Evolutionary conservation across 2,888 invertebrate genomes (phyloP), one percentile per base, ranked within the genome.

Genomic region (Aphodius sticticus): DNA sequence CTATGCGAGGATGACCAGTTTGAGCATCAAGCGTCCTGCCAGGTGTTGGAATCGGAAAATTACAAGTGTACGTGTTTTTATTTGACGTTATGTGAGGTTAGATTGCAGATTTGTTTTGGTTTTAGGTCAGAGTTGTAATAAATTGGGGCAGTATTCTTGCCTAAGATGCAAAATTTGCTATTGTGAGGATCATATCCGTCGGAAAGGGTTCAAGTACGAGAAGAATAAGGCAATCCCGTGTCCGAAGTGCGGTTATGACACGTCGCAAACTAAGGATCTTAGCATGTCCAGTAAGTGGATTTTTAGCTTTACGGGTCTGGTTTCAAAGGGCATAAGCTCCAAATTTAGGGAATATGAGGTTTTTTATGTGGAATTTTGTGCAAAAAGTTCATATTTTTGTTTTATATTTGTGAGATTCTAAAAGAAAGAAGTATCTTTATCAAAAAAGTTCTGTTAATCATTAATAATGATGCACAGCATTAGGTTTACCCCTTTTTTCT

Each of bases 11-110:
- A 97, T 89, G 97, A 97, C 89, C 97, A 97, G 89, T 97, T 97
- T 90, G 98, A 99, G 90, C 98, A 99, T 90, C 99, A 99, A 90
- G 98, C 98, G 4, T 97, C 96, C 0, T 98, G 98, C 88, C 98
- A 99, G 91, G 96, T 97, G 80, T 90, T 99, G 6, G 98, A 99
- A 87, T 95, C 97, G 0, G 99, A 99, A 90, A 97, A 94, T 85
- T 97, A 95, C 89, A 99, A 99, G 91, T 99, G 99, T 94, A 90
- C 91, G 90, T 15, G 37, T 79, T 12, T 70, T 78, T 80, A 71
- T 69, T 37, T 37, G 26, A 77, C 83, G 88, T 77, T 88, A 96
- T 74, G 77, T 70, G 76, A 70, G 69, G 77, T 75, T 16, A n/a
- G 12, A 38, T 74, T 74, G 16, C 2, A 35, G 12, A 71, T 36